These are phyloP conservation scores for Episyrphus balteatus DNA, from an alignment of 1,140 invertebrate species.

Conservation along the genomic window DNA sequence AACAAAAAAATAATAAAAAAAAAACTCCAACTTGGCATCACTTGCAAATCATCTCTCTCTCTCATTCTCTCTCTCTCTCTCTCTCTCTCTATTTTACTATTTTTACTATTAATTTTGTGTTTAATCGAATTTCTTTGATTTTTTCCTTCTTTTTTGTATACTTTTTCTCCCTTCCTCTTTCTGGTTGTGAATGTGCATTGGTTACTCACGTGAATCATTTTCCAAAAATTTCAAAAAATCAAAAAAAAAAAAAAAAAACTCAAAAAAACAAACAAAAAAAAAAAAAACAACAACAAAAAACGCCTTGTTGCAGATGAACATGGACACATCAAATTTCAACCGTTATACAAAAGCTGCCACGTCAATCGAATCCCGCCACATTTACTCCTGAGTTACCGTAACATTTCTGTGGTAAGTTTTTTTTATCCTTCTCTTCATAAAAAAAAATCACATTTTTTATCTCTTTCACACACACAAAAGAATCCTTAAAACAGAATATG, in stretches of 20 bases:
- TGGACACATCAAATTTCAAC: constrained; percentile 42
- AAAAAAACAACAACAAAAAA: constrained; percentile 11
- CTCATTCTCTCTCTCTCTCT: background rate
- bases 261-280: constrained; percentile 24
- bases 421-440: no score
- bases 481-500: constrained; percentile 10
- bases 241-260: constrained; percentile 15
- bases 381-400: constrained; percentile 43
- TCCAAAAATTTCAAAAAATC: constrained; percentile 12
- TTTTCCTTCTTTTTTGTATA: background rate
- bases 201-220: background rate
- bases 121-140: background rate
- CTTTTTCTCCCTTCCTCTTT: background rate
- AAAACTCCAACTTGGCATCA: no score
- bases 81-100: no score
- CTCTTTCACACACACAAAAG: constrained; percentile 1
- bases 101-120: background rate
- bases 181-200: background rate
- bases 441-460: background rate
- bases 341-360: constrained; percentile 47
- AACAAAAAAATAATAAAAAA: background rate
- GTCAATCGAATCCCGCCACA: constrained; percentile 44
- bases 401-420: constrained; percentile 40
- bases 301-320: constrained; percentile 21
- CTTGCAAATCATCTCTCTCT: background rate